Evolutionary conservation across 2,888 invertebrate species (phyloP).

Genomic region (Arctia plantaginis): DNA sequence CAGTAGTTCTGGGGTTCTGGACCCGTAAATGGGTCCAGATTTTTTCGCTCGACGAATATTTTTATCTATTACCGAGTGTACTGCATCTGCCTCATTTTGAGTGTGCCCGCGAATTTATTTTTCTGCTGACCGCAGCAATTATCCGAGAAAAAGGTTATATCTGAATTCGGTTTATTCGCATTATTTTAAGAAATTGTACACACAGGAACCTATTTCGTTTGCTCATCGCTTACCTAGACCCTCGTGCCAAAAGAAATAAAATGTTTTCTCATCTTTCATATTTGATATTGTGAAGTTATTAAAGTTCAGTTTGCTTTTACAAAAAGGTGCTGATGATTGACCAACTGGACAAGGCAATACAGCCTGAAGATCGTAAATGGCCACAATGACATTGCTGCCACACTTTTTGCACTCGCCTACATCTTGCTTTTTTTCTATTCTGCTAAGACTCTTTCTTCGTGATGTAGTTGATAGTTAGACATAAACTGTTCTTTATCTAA

Average conservation of each 20-base stretch:
- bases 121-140: too few relatives aligned
- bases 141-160: too few relatives aligned
- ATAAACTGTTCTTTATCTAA: constrained; percentile 36
- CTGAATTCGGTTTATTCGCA: too few relatives aligned
- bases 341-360: constrained; percentile 21
- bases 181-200: too few relatives aligned
- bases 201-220: constrained; percentile 45
- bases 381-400: constrained; percentile 22
- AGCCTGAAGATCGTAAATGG: constrained; percentile 18
- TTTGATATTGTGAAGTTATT: constrained; percentile 26
- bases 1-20: too few relatives aligned
- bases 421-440: constrained; percentile 30
- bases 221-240: constrained; percentile 40
- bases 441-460: constrained; percentile 32
- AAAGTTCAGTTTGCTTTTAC: constrained; percentile 24
- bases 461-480: constrained; percentile 32
- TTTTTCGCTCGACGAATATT: too few relatives aligned
- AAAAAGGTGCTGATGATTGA: constrained; percentile 27
- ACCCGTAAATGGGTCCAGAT: too few relatives aligned
- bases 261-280: constrained; percentile 28
- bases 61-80: too few relatives aligned
- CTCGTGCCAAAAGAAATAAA: constrained; percentile 43
- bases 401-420: too few relatives aligned
- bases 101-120: too few relatives aligned
- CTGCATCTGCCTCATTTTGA: too few relatives aligned